Percentiles rank a stretch among this genome's conserved stretches.
Conservation (phyloP, 2,888 invertebrate genomes). For the Apodemia mormo region DNA sequence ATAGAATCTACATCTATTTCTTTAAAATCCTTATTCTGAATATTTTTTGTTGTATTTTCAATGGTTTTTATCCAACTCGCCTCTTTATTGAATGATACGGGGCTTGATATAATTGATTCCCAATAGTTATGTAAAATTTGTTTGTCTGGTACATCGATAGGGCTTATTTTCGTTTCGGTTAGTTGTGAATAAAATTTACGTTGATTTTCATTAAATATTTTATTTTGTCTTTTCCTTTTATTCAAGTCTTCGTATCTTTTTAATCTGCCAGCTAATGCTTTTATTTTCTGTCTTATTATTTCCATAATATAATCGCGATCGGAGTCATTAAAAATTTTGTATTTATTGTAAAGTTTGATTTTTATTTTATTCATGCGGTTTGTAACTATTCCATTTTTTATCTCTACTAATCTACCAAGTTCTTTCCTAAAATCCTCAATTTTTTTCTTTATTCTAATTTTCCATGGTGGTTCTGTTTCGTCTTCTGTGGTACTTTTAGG, state of each 20-base stretch:
- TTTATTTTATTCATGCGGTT: slow-evolving; percentile 18
- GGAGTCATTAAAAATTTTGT: background rate
- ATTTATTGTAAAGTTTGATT: slow-evolving; percentile 8
- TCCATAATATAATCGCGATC: slow-evolving; percentile 18
- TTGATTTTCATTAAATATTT: slow-evolving; percentile 15
- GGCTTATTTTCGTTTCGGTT: slow-evolving; percentile 18
- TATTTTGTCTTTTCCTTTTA: slow-evolving; percentile 16
- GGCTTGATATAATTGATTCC: slow-evolving; percentile 15
- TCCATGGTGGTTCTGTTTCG: slow-evolving; percentile 16
- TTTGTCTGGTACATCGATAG: slow-evolving; percentile 12
- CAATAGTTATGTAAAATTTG: slow-evolving; percentile 20
- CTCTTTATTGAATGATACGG: slow-evolving; percentile 12
- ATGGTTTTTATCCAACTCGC: slow-evolving; percentile 20
- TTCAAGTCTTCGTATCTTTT: slow-evolving; percentile 14
- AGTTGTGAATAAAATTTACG: slow-evolving; percentile 12
- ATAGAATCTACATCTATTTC: slow-evolving; percentile 13
- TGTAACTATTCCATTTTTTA: too few relatives aligned
- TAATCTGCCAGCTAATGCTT: slow-evolving; percentile 22
- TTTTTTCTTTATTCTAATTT: too few relatives aligned
- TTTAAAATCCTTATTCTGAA: background rate
- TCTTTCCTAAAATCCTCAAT: background rate
- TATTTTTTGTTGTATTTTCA: too few relatives aligned
- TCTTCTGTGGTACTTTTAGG: background rate
- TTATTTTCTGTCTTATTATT: slow-evolving; percentile 19
- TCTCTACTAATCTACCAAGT: background rate